phyloP scores from a whole-genome alignment of 92 coral and sea anemone species.

The Diadumene lineata region DNA sequence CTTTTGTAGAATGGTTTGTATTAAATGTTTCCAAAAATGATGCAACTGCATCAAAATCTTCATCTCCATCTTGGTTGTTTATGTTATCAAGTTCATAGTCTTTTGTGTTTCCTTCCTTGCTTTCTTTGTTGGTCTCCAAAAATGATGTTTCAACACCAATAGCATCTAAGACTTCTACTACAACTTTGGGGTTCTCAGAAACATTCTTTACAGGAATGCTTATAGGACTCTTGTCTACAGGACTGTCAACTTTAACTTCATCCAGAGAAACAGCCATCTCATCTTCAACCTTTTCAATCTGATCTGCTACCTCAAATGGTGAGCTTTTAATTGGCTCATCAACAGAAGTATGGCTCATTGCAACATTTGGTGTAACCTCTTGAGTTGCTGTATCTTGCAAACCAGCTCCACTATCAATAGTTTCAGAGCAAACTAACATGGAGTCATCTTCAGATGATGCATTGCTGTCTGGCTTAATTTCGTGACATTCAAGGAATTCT shows the following conservation, averaged over 20 bases:
- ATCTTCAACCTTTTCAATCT: neutral
- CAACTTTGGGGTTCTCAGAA: conserved; percentile 5
- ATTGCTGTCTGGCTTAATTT: conserved; percentile 57
- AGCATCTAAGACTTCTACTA: conserved; percentile 4
- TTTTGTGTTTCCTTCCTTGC: neutral
- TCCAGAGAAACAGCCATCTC: neutral
- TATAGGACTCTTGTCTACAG: neutral
- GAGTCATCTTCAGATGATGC: conserved; percentile 85
- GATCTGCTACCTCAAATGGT: neutral
- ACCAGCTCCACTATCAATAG: conserved; percentile 61
- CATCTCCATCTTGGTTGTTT: neutral
- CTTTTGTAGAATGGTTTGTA: neutral
- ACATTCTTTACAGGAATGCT: neutral
- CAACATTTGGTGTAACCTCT: conserved; percentile 6
- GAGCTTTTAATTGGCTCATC: conserved; percentile 31
- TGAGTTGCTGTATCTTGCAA: conserved; percentile 38
- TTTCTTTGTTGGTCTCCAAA: neutral
- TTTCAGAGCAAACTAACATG: conserved; percentile 79
- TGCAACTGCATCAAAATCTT: conserved; percentile 27
- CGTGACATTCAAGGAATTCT: neutral
- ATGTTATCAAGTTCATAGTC: neutral
- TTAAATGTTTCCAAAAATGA: conserved; percentile 28
- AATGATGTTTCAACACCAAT: neutral
- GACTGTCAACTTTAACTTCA: neutral
- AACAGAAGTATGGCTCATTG: neutral